These are phyloP conservation scores for Lasioglossum leucozonium DNA, from an alignment of 2,888 invertebrate genomes.

Conservation along the genomic window DNA sequence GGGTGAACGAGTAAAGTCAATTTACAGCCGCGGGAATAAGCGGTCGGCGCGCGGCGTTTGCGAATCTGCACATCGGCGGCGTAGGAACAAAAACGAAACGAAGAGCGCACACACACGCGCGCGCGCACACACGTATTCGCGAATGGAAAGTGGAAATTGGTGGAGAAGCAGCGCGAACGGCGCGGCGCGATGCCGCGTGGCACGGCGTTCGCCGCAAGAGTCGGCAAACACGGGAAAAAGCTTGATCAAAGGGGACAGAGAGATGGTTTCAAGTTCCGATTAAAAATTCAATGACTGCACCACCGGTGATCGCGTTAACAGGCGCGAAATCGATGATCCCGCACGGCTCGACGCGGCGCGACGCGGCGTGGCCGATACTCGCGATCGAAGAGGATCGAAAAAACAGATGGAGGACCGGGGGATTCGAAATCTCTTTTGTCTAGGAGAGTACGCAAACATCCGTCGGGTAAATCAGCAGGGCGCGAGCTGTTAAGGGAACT, in stretches of 20 bases:
- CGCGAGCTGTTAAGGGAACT: constrained; percentile 55
- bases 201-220: not conserved
- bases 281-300: constrained; percentile 49
- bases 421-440: constrained; percentile 41
- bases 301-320: not conserved
- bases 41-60: constrained; percentile 18
- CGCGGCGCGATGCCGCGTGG: no score
- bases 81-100: not conserved
- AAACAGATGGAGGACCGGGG: constrained; percentile 26
- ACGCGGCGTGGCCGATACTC: not conserved
- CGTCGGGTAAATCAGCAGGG: constrained; percentile 46
- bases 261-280: constrained; percentile 22
- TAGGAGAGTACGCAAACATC: constrained; percentile 49
- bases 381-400: constrained; percentile 6
- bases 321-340: constrained; percentile 1
- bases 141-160: constrained; percentile 5
- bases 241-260: constrained; percentile 2
- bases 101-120: constrained; percentile 7
- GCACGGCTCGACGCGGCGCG: not conserved
- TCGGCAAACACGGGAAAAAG: not conserved
- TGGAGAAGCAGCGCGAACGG: not conserved
- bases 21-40: constrained; percentile 65
- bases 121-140: not conserved
- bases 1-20: constrained; percentile 62
- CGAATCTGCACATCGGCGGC: constrained; percentile 41